A percentile compares a stretch with the other conserved stretches of the same genome.
Conservation (phyloP, 1,140 invertebrate genomes). For the Drosophila murphyi region DNA sequence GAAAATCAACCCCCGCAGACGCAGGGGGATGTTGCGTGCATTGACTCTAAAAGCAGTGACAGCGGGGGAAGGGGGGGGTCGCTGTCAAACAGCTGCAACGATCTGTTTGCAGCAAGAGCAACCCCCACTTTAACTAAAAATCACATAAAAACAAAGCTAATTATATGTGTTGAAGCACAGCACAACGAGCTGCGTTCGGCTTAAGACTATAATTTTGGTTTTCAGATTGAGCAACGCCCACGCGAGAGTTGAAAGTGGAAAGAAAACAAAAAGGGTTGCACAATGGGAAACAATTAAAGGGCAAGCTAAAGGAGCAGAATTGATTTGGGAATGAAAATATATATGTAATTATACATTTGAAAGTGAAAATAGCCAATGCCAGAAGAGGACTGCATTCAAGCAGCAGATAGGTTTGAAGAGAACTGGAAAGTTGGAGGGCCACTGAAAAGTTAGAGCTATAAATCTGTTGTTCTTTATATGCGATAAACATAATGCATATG, state of each 20-base stretch:
- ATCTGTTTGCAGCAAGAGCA: conserved; percentile 1
- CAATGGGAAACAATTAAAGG: conserved; percentile 1
- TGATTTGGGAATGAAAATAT: not conserved
- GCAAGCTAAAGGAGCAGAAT: conserved; percentile 1
- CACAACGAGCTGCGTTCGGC: not conserved
- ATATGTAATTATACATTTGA: not conserved
- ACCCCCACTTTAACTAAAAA: conserved; percentile 23
- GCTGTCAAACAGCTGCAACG: conserved; percentile 46
- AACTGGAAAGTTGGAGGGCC: too few species aligned
- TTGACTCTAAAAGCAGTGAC: conserved; percentile 13
- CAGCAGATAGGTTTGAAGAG: too few species aligned
- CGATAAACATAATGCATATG: too few species aligned
- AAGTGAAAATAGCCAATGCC: too few species aligned
- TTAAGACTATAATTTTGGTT: conserved; percentile 58
- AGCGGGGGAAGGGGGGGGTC: not conserved
- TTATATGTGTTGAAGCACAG: conserved; percentile 14
- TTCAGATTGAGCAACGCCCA: conserved; percentile 55
- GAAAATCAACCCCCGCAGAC: conserved; percentile 70
- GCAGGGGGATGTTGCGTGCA: conserved; percentile 51
- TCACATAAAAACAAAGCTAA: conserved; percentile 45
- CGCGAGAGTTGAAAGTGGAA: conserved; percentile 7
- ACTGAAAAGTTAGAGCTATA: too few species aligned
- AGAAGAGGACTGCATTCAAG: too few species aligned
- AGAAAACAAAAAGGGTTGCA: conserved; percentile 16
- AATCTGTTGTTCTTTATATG: too few species aligned